These are phyloP conservation scores for Hyles euphorbiae DNA, from an alignment of 1,140 invertebrate species.

Conservation along the genomic window DNA sequence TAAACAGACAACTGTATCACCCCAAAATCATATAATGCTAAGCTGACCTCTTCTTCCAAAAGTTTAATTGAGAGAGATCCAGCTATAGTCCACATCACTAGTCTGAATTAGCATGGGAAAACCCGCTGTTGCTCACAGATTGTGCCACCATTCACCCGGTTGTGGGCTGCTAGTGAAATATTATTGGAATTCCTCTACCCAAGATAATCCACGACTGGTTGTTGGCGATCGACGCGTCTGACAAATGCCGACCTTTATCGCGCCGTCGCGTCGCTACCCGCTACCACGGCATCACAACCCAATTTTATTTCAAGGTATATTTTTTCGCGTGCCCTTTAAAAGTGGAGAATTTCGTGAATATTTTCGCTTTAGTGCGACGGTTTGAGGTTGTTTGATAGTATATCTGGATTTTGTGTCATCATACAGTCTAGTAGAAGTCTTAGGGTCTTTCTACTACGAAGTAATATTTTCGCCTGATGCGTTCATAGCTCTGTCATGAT, in stretches of 20 bases:
- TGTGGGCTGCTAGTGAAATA: constrained; percentile 53
- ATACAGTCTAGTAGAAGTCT: background rate
- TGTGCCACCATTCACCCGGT: constrained; percentile 12
- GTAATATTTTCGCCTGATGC: too few relatives aligned
- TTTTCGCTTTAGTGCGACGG: background rate
- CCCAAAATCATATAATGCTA: too few relatives aligned
- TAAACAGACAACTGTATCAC: too few relatives aligned
- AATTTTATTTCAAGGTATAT: too few relatives aligned
- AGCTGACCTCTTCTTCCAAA: too few relatives aligned
- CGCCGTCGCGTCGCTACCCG: background rate
- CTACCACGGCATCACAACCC: background rate
- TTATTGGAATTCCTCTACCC: constrained; percentile 60
- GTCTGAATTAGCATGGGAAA: background rate
- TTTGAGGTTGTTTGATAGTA: background rate
- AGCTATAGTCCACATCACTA: too few relatives aligned
- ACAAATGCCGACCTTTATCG: constrained; percentile 41
- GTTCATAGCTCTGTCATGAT: too few relatives aligned
- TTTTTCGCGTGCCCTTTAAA: too few relatives aligned
- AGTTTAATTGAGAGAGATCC: too few relatives aligned
- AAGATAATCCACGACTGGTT: constrained; percentile 43
- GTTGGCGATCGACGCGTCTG: constrained; percentile 38
- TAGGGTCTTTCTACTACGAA: too few relatives aligned
- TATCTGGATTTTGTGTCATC: background rate
- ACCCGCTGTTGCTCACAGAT: constrained; percentile 15
- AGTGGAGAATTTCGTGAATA: background rate